These are phyloP conservation scores for Epizoanthus ramosus DNA, from an alignment of 92 coral and sea anemone genomes.

Conservation along the genomic window DNA sequence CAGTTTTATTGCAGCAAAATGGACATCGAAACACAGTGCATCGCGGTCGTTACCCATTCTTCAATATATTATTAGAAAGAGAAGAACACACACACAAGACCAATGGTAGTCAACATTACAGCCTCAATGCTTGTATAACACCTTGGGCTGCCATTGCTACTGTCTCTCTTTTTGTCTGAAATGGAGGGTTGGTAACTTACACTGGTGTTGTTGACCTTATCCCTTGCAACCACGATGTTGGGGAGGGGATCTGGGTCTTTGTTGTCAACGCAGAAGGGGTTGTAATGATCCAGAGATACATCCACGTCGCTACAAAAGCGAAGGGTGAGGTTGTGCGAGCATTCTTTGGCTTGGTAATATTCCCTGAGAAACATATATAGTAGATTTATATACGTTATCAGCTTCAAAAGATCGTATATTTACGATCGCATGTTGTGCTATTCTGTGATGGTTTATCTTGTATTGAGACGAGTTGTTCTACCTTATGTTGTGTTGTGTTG, in stretches of 20 bases:
- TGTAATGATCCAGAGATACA: conserved; percentile 1
- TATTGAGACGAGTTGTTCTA: not conserved
- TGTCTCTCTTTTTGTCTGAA: not conserved
- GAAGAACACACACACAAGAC: not conserved
- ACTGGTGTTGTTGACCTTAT: too few relatives aligned
- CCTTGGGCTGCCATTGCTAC: not conserved
- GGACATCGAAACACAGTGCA: too few relatives aligned
- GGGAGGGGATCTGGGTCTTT: not conserved
- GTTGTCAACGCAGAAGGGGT: conserved; percentile 14
- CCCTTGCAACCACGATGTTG: not conserved
- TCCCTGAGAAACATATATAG: not conserved
- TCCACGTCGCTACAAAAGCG: conserved; percentile 1
- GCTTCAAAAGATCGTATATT: not conserved
- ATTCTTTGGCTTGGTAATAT: conserved; percentile 12
- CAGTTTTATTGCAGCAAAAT: too few relatives aligned
- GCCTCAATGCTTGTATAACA: not conserved
- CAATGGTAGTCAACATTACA: not conserved
- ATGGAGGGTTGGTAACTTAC: not conserved
- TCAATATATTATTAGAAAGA: not conserved
- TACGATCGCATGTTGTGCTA: not conserved
- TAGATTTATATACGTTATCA: not conserved
- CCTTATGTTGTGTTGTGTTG: not conserved
- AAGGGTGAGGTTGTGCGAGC: conserved; percentile 13
- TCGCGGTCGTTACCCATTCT: too few relatives aligned
- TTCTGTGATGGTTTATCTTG: not conserved